Evolutionary conservation across 2,888 invertebrate species (phyloP).

Genomic region (Polydrusus pterygomalis): DNA sequence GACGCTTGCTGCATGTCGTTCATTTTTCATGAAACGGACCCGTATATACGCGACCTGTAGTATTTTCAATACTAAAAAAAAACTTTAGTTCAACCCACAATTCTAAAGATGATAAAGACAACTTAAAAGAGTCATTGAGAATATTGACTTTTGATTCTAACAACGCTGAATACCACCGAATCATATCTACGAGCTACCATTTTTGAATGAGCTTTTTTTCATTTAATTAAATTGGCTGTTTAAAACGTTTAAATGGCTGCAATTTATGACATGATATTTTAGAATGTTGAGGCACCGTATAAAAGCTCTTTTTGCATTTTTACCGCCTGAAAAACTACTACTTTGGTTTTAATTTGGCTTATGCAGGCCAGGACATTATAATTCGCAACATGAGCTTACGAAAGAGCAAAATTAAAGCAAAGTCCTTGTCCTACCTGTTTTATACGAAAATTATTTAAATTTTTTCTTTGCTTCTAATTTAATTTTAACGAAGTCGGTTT

Average conservation of each 20-base stretch:
- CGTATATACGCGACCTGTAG: too few species aligned
- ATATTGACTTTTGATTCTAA: too few species aligned
- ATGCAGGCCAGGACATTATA: constrained; percentile 48
- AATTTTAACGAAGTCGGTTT: constrained; percentile 49
- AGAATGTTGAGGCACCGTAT: constrained; percentile 29
- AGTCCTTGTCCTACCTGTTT: constrained; percentile 55
- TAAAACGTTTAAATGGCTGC: background rate
- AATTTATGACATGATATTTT: constrained; percentile 1
- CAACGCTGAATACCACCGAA: too few species aligned
- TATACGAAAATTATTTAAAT: constrained; percentile 52
- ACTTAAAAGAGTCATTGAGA: too few species aligned
- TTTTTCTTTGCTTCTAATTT: constrained; percentile 52
- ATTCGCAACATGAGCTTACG: constrained; percentile 56
- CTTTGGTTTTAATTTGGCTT: constrained; percentile 45
- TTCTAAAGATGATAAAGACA: too few species aligned
- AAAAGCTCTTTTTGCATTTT: constrained; percentile 37
- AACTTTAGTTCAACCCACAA: too few species aligned
- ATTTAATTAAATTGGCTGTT: background rate
- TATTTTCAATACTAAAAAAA: too few species aligned
- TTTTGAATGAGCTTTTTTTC: too few species aligned
- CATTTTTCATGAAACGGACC: too few species aligned
- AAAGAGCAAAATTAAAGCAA: constrained; percentile 56
- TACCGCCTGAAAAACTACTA: constrained; percentile 56
- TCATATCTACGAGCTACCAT: too few species aligned
- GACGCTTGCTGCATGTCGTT: too few species aligned